phyloP scores from a whole-genome alignment of 2,113 vertebrate genomes.

The Egretta garzetta region DNA sequence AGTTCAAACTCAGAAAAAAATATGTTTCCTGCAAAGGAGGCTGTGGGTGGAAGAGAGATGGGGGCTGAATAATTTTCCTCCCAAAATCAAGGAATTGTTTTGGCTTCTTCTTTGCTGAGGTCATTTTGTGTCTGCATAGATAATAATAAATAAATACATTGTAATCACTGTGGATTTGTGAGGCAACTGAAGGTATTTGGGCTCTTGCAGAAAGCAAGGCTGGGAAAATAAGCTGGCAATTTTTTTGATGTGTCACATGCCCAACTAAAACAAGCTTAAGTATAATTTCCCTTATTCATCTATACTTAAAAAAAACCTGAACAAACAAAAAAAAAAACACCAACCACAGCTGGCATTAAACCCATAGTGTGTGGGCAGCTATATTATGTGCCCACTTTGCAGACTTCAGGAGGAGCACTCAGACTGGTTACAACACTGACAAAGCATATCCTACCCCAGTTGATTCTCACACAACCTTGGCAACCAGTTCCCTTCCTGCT shows the following conservation, averaged over 20 bases:
- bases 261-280: conserved; percentile 42
- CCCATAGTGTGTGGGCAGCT: neutral
- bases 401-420: neutral
- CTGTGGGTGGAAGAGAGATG: neutral
- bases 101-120: conserved; percentile 1
- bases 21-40: neutral
- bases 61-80: neutral
- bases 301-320: neutral
- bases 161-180: conserved; percentile 28
- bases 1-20: neutral
- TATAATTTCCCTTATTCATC: conserved; percentile 17
- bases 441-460: neutral
- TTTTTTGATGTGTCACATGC: neutral
- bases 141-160: conserved; percentile 36
- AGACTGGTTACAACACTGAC: neutral
- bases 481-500: neutral
- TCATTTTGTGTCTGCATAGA: neutral
- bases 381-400: neutral
- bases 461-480: neutral
- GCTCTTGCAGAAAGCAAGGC: neutral
- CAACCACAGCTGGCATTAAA: conserved; percentile 6
- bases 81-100: conserved; percentile 1
- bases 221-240: conserved; percentile 15
- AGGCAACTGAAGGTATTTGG: neutral
- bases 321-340: too few relatives aligned